Conservation (phyloP, 2,113 vertebrate species). For the Herpailurus yagouaroundi region DNA sequence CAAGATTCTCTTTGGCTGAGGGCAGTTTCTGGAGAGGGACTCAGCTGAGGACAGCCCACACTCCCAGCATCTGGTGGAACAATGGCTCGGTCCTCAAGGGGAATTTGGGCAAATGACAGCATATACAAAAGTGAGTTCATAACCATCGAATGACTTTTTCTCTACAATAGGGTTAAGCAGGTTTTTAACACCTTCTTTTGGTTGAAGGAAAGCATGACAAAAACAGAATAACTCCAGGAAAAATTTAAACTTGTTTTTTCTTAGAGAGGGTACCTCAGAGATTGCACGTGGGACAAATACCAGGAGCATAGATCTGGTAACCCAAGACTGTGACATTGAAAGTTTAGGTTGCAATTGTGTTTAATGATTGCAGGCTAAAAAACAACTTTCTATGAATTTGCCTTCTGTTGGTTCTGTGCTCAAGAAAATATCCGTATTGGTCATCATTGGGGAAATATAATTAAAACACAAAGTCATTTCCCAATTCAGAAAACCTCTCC, state of each 20-base stretch:
- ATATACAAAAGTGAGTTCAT: not conserved
- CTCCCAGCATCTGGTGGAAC: not conserved
- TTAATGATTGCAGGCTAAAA: not conserved
- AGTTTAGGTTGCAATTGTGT: not conserved
- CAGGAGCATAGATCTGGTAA: not conserved
- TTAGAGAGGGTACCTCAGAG: not conserved
- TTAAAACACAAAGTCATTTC: not conserved
- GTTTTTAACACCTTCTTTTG: not conserved
- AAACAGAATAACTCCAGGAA: not conserved
- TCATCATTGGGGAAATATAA: not conserved
- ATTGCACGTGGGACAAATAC: not conserved
- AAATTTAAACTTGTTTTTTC: not conserved
- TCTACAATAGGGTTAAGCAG: not conserved
- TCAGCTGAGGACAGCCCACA: not conserved
- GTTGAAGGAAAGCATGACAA: not conserved
- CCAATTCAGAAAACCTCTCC: not conserved
- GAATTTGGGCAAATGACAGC: not conserved
- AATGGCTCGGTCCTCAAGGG: not conserved
- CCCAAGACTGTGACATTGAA: not conserved
- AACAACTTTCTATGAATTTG: not conserved
- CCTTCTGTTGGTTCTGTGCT: not conserved
- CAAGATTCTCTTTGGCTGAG: not conserved
- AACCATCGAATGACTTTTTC: not conserved
- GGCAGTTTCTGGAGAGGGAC: not conserved
- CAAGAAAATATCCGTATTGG: slow-evolving; percentile 19